Evolutionary conservation across 2,113 vertebrate species (phyloP).

Genomic region (Cyphomyrus plagiostoma): DNA sequence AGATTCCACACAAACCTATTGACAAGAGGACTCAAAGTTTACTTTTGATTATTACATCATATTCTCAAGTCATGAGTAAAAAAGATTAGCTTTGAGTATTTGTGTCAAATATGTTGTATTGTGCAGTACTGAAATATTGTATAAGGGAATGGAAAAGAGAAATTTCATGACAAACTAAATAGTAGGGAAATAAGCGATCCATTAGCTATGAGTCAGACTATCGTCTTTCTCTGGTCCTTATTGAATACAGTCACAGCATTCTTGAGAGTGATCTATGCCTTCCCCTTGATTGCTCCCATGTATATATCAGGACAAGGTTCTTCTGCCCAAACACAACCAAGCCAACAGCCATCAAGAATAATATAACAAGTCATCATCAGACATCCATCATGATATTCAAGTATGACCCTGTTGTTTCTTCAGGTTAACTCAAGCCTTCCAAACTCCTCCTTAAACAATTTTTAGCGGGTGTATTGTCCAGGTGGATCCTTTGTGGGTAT

Average conservation of each 20-base stretch:
- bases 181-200: not conserved
- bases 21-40: not conserved
- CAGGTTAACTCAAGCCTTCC: not conserved
- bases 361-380: not conserved
- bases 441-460: not conserved
- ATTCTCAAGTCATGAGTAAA: not conserved
- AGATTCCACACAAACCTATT: not conserved
- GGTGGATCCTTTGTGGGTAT: not conserved
- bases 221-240: not conserved
- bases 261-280: not conserved
- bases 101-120: not conserved
- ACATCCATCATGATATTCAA: not conserved
- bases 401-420: not conserved
- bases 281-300: not conserved
- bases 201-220: not conserved
- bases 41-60: not conserved
- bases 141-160: not conserved
- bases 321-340: not conserved
- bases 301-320: not conserved
- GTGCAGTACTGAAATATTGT: not conserved
- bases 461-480: not conserved
- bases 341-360: not conserved
- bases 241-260: not conserved
- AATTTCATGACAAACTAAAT: not conserved
- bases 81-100: not conserved